These are phyloP conservation scores for Crenichthys baileyi DNA, from an alignment of 2,797 vertebrate species.

Conservation along the genomic window DNA sequence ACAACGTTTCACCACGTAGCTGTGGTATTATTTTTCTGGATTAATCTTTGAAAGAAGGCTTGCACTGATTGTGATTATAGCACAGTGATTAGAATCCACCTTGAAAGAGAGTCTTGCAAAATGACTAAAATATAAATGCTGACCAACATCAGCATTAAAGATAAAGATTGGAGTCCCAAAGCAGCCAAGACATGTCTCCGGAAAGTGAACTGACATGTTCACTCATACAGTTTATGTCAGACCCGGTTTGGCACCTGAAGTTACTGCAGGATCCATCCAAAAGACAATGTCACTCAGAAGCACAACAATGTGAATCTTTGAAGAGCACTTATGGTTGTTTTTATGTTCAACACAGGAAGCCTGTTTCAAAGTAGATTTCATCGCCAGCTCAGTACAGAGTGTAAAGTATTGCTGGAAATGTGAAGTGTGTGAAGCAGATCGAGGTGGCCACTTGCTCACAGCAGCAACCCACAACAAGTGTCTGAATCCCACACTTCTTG, in stretches of 20 bases:
- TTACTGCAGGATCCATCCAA: constrained; percentile 6
- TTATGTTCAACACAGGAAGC: constrained; percentile 4
- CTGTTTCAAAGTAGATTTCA: constrained; percentile 26
- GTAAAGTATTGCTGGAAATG: constrained; percentile 21
- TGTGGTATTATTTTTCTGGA: constrained; percentile 29
- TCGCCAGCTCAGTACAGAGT: constrained; percentile 16
- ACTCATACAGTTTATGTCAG: neutral
- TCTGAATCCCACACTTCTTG: constrained; percentile 35
- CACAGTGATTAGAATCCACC: constrained; percentile 47
- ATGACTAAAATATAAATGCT: constrained; percentile 52
- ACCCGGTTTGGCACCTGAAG: constrained; percentile 16
- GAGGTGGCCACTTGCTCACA: constrained; percentile 28
- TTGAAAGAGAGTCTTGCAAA: constrained; percentile 45
- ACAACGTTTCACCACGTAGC: constrained; percentile 10
- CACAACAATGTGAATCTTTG: neutral
- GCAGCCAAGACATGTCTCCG: constrained; percentile 9
- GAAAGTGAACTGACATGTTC: constrained; percentile 40
- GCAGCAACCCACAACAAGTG: constrained; percentile 42
- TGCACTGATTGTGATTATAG: constrained; percentile 46
- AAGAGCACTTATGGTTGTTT: constrained; percentile 1
- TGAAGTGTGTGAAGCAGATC: constrained; percentile 28
- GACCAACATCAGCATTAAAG: constrained; percentile 42
- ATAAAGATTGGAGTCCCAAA: constrained; percentile 27
- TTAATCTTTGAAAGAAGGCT: constrained; percentile 39
- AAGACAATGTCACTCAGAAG: neutral